A percentile compares a stretch with the other conserved stretches of the same genome.
Evolutionary conservation across 2,113 vertebrate genomes (phyloP).

Genomic region (Cochlearius cochlearius): DNA sequence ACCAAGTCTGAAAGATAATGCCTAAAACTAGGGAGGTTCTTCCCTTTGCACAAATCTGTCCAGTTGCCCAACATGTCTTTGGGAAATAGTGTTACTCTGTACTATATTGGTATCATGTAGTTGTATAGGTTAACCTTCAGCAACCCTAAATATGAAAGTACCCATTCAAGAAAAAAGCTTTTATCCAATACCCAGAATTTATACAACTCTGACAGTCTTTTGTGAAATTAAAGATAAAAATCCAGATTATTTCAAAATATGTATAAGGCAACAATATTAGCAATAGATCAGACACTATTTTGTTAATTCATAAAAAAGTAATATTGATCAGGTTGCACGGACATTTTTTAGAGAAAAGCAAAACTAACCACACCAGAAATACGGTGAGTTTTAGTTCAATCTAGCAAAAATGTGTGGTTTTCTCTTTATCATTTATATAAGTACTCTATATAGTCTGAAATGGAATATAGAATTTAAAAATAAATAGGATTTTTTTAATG

Average conservation of each 20-base stretch:
- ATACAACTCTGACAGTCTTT: background rate
- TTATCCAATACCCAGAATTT: background rate
- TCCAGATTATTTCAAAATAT: background rate
- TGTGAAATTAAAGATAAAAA: background rate
- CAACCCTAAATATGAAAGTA: background rate
- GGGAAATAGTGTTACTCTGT: background rate
- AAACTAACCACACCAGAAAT: background rate
- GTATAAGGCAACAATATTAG: background rate
- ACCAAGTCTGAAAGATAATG: background rate
- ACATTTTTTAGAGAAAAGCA: background rate
- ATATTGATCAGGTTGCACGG: background rate
- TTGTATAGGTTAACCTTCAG: background rate
- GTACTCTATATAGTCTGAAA: background rate
- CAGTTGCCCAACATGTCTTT: background rate
- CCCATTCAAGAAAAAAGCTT: background rate
- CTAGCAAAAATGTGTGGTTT: background rate
- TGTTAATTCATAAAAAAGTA: background rate
- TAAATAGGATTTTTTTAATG: background rate
- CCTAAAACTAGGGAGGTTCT: background rate
- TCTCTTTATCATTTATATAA: background rate
- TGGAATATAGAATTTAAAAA: background rate
- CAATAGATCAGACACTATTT: accelerated
- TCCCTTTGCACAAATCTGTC: background rate
- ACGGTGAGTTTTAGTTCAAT: background rate
- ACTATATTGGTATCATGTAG: background rate